Base-by-base conservation (phyloP, 37 sponge, comb jelly and placozoan species). In the Eunapius fragilis region DNA sequence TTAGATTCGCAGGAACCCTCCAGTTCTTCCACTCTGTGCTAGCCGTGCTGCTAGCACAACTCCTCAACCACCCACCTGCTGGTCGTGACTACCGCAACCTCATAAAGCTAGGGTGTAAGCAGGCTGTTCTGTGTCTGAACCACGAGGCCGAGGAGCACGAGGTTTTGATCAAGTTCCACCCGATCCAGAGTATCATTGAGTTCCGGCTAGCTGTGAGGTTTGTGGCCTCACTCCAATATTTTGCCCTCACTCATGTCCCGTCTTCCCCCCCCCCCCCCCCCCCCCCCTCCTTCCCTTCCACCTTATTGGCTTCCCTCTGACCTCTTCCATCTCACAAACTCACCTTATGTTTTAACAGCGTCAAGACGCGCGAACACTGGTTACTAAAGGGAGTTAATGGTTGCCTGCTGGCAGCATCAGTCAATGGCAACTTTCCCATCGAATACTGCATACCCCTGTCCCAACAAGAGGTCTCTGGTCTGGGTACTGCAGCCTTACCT, bases 151-250 rank as follows among this genome's bases (percentile, higher is more conserved):
- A 70, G 3, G 27, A 45, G 38, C 11, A 49, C 37, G n/a, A 28
- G 32, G 72, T 82, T 35, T 69, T 68, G 74, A 48, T 90, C 35
- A 77, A 67, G 37, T 90, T 81, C 33, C 86, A 80, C 68, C 76
- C 82, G 17, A 38, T 90, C 7, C 91, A 90, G 78, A 90, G 85
- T 36, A 81, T 85, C 47, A 82, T 90, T 25, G 91, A 90, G 70
- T 90, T 90, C 87, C 75, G 86, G 68, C 22, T 41, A 6, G 6
- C 41, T 9, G 41, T 6, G 6, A 41, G 41, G 41, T 41, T 6
- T 41, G 41, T 41, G 6, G n/a, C 72, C 30, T 7, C 7, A 10
- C 30, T 7, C 72, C 30, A 10, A 2, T 7, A 3, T 71, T 9
- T 71, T 71, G 5, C 72, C 72, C 72, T 31, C 30, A 10, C 30